phyloP scores from a whole-genome alignment of 2,797 vertebrate species.

The Acipenser ruthenus region DNA sequence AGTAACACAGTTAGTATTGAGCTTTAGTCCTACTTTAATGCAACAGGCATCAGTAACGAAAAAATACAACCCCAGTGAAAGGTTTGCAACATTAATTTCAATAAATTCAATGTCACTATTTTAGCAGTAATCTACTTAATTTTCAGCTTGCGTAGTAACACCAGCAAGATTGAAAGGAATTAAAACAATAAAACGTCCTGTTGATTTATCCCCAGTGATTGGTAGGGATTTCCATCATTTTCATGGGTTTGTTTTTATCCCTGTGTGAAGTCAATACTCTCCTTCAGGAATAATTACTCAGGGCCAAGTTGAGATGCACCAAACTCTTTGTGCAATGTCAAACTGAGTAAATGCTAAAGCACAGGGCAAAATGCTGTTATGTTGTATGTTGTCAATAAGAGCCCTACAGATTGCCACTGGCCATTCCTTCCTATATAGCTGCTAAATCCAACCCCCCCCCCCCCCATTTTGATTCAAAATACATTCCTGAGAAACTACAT shows the following conservation, averaged over 20 bases:
- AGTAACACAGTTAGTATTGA: constrained; percentile 31
- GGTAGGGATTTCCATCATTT: constrained; percentile 22
- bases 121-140: constrained; percentile 23
- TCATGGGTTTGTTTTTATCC: constrained; percentile 28
- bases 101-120: constrained; percentile 15
- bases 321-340: constrained; percentile 16
- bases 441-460: no score
- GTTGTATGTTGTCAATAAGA: no score
- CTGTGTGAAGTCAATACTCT: constrained; percentile 6
- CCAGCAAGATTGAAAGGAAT: constrained; percentile 5
- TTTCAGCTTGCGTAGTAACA: constrained; percentile 8
- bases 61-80: constrained; percentile 21
- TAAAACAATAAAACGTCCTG: constrained; percentile 19
- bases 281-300: background rate
- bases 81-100: constrained; percentile 12
- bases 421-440: no score
- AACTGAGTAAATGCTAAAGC: constrained; percentile 8
- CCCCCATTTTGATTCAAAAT: no score
- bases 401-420: no score
- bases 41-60: constrained; percentile 30
- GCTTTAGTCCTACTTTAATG: constrained; percentile 35
- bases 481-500: no score
- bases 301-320: background rate
- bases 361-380: background rate
- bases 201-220: constrained; percentile 25